Evolutionary conservation across 2,888 invertebrate species (phyloP).

Genomic region (Rhamphomyia laevipes): DNA sequence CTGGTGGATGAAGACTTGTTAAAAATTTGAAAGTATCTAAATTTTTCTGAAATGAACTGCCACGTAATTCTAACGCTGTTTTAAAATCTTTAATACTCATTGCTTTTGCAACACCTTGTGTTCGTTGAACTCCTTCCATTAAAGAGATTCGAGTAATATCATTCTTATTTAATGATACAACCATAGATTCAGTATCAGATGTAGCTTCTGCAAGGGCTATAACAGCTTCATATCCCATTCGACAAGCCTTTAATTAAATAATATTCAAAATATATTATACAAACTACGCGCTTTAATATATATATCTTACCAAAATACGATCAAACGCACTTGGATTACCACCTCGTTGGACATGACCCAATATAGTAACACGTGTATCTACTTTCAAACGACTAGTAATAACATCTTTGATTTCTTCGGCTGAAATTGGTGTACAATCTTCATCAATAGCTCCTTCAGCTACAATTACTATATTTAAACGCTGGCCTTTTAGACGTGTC

Average conservation of each 20-base stretch:
- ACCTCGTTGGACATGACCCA: slow-evolving; percentile 94
- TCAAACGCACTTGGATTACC: slow-evolving; percentile 95
- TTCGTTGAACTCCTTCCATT: slow-evolving; percentile 89
- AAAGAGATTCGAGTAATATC: slow-evolving; percentile 86
- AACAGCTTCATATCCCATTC: slow-evolving; percentile 98
- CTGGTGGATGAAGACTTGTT: slow-evolving; percentile 77
- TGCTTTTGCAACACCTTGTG: slow-evolving; percentile 75
- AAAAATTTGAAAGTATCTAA: slow-evolving; percentile 84
- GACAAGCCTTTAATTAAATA: slow-evolving; percentile 55
- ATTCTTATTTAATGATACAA: slow-evolving; percentile 88
- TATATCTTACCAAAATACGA: slow-evolving; percentile 64
- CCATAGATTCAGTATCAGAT: slow-evolving; percentile 70
- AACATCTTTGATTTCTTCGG: slow-evolving; percentile 73
- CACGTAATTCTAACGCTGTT: slow-evolving; percentile 78
- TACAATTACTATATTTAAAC: slow-evolving; percentile 89
- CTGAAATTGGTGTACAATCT: slow-evolving; percentile 81
- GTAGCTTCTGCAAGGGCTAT: slow-evolving; percentile 89
- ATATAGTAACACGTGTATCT: slow-evolving; percentile 90
- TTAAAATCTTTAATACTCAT: slow-evolving; percentile 89
- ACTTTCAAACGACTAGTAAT: slow-evolving; percentile 80
- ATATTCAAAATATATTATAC: slow-evolving; percentile 41
- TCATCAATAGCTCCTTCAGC: slow-evolving; percentile 92
- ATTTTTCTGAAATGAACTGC: slow-evolving; percentile 79
- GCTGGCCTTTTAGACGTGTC: slow-evolving; percentile 79
- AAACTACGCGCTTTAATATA: background rate